These are phyloP conservation scores for Xiphorhynchus elegans DNA, from an alignment of 2,113 vertebrate species.

Conservation along the genomic window DNA sequence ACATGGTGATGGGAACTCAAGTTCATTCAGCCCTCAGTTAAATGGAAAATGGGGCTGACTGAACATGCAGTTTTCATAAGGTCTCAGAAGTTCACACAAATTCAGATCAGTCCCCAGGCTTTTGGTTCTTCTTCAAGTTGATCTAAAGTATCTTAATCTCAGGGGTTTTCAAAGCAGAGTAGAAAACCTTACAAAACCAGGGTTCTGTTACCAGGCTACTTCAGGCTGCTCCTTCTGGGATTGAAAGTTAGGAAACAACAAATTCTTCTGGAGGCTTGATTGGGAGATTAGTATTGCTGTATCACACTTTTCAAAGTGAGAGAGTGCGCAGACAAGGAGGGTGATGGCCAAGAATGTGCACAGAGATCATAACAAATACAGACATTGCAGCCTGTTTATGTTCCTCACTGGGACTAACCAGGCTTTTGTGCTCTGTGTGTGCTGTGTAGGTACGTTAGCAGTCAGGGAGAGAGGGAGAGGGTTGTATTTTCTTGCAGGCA, in stretches of 20 bases:
- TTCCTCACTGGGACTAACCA: not conserved
- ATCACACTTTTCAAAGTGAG: not conserved
- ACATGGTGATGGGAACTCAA: not conserved
- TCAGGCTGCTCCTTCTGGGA: not conserved
- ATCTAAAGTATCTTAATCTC: not conserved
- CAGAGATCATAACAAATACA: not conserved
- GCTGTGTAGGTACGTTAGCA: not conserved
- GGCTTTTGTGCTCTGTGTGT: not conserved
- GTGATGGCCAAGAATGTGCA: not conserved
- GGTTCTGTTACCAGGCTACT: not conserved
- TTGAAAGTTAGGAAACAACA: not conserved
- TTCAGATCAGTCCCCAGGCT: not conserved
- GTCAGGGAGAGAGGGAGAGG: not conserved
- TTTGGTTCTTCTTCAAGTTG: not conserved
- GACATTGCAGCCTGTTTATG: not conserved
- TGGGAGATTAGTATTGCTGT: not conserved
- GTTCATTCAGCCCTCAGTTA: not conserved
- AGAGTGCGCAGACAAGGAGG: not conserved
- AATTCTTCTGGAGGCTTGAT: not conserved
- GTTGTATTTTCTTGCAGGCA: not conserved
- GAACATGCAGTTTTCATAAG: not conserved
- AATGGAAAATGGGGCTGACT: not conserved
- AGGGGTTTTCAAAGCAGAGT: not conserved
- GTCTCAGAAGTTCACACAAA: not conserved
- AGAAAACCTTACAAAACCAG: not conserved